A percentile compares a stretch with the other conserved stretches of the same genome.
These are phyloP conservation scores for Schrankia costaestrigalis DNA, from an alignment of 2,888 invertebrate genomes.

Conservation along the genomic window DNA sequence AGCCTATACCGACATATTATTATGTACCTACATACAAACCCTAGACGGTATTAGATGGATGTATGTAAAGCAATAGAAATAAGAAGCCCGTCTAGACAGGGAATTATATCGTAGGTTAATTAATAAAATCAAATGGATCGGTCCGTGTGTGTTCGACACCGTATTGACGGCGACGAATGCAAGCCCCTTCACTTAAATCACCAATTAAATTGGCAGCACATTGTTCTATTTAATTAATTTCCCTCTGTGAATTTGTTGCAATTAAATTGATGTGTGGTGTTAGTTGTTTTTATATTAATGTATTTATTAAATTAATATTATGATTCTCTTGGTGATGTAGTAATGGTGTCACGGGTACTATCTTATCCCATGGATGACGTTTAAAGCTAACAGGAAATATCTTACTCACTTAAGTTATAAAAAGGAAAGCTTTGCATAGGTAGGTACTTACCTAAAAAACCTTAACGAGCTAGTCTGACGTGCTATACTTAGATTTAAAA, in stretches of 20 bases:
- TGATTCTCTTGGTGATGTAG: too few relatives aligned
- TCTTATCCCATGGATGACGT: too few relatives aligned
- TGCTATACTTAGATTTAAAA: too few relatives aligned
- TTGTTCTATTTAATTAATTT: conserved; percentile 2
- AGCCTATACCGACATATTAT: conserved; percentile 11
- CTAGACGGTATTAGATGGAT: not conserved
- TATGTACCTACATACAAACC: not conserved
- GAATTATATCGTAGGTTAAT: conserved; percentile 35
- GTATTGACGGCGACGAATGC: conserved; percentile 8
- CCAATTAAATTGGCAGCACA: conserved; percentile 20
- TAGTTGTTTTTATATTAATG: too few relatives aligned
- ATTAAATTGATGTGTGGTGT: too few relatives aligned
- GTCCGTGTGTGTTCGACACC: conserved; percentile 21
- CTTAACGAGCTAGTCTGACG: too few relatives aligned
- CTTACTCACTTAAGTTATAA: too few relatives aligned
- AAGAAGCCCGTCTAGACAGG: conserved; percentile 45
- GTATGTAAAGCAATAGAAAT: conserved; percentile 42
- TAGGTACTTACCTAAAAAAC: too few relatives aligned
- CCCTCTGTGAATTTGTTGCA: not conserved
- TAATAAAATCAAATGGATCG: conserved; percentile 44
- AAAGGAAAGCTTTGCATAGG: too few relatives aligned
- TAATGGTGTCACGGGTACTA: too few relatives aligned
- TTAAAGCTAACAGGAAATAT: too few relatives aligned
- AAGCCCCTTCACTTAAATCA: conserved; percentile 16
- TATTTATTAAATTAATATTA: too few relatives aligned